A percentile compares a stretch with the other conserved stretches of the same genome.
These are phyloP conservation scores for Peromyscus aztecus DNA, from an alignment of 2,797 vertebrate genomes.

Conservation along the genomic window DNA sequence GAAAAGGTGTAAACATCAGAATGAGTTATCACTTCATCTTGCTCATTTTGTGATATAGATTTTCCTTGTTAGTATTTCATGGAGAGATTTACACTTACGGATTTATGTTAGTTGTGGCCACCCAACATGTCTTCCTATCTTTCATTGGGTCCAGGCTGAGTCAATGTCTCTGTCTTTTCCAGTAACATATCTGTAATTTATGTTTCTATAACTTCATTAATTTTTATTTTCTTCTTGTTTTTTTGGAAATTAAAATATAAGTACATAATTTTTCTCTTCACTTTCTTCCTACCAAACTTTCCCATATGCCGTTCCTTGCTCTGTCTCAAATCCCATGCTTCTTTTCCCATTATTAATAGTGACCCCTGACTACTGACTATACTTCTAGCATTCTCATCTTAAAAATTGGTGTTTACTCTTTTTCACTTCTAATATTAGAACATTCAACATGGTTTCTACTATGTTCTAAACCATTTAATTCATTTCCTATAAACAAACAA, in stretches of 20 bases:
- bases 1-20: background rate
- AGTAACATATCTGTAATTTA: background rate
- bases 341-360: background rate
- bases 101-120: background rate
- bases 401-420: background rate
- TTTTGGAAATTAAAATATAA: background rate
- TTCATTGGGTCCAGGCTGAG: background rate
- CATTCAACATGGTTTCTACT: background rate
- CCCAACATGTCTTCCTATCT: background rate
- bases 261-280: background rate
- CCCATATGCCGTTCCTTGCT: background rate
- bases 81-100: background rate
- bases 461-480: background rate
- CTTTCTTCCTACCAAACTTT: background rate
- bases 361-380: background rate
- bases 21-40: background rate
- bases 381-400: background rate
- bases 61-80: background rate
- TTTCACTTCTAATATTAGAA: background rate
- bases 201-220: background rate
- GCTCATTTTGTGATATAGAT: background rate
- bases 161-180: background rate
- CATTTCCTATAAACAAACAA: background rate
- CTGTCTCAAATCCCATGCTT: background rate
- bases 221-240: background rate